Percentiles rank a stretch among this genome's conserved stretches.
Conservation (phyloP, 2,888 invertebrate species). For the Axea sp. region DNA sequence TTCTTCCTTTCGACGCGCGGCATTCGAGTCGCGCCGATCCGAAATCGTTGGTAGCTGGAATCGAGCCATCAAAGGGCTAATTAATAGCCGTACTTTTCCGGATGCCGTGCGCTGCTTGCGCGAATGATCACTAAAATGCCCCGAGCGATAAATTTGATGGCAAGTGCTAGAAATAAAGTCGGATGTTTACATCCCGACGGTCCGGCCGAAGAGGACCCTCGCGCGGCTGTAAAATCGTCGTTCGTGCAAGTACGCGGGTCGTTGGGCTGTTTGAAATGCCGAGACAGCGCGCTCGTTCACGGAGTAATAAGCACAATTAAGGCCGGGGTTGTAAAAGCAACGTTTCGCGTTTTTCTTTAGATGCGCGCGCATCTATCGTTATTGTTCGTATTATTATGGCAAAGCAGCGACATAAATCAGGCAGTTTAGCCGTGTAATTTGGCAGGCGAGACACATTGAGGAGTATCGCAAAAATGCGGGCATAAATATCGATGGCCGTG, state of each 20-base stretch:
- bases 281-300: conserved; percentile 60
- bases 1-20: no score
- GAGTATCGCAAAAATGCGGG: conserved; percentile 66
- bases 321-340: conserved; percentile 68
- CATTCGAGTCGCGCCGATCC: background rate
- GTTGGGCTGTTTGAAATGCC: conserved; percentile 63
- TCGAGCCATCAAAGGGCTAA: conserved; percentile 38
- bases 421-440: conserved; percentile 76
- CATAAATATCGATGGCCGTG: no score
- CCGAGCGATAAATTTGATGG: conserved; percentile 53
- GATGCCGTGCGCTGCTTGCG: conserved; percentile 34
- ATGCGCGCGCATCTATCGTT: conserved; percentile 62
- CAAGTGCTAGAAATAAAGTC: conserved; percentile 58
- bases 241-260: conserved; percentile 59
- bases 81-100: conserved; percentile 51
- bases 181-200: conserved; percentile 53
- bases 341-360: conserved; percentile 37
- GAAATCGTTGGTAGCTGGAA: conserved; percentile 49
- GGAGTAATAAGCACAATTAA: conserved; percentile 75
- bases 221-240: conserved; percentile 57
- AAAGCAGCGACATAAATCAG: conserved; percentile 76
- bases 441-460: conserved; percentile 63
- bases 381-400: conserved; percentile 65
- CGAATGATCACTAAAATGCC: conserved; percentile 52
- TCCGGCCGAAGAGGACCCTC: conserved; percentile 21